Evolutionary conservation across 2,113 vertebrate genomes (phyloP), one percentile per base, ranked within the genome.

Genomic region (Galeopterus variegatus): DNA sequence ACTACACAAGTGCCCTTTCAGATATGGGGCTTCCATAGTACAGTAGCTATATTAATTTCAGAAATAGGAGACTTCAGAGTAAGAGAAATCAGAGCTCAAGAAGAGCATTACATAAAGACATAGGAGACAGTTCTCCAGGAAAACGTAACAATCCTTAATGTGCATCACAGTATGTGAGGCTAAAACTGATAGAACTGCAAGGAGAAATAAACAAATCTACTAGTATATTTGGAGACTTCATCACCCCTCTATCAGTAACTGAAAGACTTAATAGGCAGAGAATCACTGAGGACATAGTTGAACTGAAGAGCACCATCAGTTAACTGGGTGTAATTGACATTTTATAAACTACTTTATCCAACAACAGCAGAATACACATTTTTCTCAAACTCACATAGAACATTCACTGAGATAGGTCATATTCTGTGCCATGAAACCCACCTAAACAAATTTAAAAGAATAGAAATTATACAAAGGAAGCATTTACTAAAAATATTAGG

Each of bases 21-120:
- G n/a, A n/a, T n/a, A n/a, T n/a, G n/a, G n/a, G n/a, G n/a, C n/a
- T n/a, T n/a, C n/a, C n/a, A n/a, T n/a, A n/a, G n/a, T n/a, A n/a
- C n/a, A n/a, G n/a, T n/a, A n/a, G n/a, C n/a, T n/a, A 26, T 33
- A 52, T 33, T 90, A 88, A 82, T 81, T 81, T 75, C 48, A 88
- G 75, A 60, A 18, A 79, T 54, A 52, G 8, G 2, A 41, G 33
- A 95, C 24, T 69, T 90, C 8, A 85, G 60, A 69, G 18, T 48
- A 88, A 82, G 12, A 12, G 82, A 70, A 72, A 88, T 50, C 26
- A 41, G 69, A 58, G 60, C 69, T 83, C 13, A 92, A 82, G 14
- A 83, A 54, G 31, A 14, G 2, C 21, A n/a, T 93, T 88, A 45
- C 8, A 41, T 75, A 73, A 82, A 58, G 41, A 82, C 41, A 41